Evolutionary conservation across 2,113 vertebrate genomes (phyloP).

Genomic region (Atractosteus spatula): DNA sequence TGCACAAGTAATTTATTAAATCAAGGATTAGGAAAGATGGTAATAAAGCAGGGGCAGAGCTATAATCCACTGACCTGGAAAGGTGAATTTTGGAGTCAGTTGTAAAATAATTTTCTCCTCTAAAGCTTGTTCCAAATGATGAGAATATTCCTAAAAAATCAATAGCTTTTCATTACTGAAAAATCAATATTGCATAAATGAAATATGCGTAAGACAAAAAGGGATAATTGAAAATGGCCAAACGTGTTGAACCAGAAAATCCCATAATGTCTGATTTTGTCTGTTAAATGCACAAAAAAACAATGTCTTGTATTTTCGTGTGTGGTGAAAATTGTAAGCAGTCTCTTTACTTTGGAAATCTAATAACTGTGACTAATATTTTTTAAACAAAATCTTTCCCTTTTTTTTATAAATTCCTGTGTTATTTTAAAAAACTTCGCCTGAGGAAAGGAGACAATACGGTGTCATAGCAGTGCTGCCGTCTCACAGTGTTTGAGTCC

Average conservation of each 20-base stretch:
- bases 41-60: neutral
- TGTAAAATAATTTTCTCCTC: conserved; percentile 11
- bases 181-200: conserved; percentile 33
- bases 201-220: neutral
- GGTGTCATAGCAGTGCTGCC: no score
- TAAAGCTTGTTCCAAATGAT: conserved; percentile 4
- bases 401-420: no score
- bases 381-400: no score
- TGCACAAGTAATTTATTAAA: neutral
- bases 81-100: neutral
- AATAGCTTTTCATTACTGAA: conserved; percentile 45
- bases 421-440: no score
- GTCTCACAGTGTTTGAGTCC: no score
- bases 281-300: no score
- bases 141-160: conserved; percentile 32
- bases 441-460: no score
- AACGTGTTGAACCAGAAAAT: conserved; percentile 37
- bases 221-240: conserved; percentile 36
- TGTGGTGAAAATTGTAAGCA: no score
- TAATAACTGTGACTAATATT: no score
- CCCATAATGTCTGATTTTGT: neutral
- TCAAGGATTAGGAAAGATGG: neutral
- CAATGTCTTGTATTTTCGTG: no score
- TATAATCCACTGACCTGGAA: neutral
- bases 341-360: no score